Conservation (phyloP, 2,113 vertebrate genomes). For the Chiloscyllium plagiosum region DNA sequence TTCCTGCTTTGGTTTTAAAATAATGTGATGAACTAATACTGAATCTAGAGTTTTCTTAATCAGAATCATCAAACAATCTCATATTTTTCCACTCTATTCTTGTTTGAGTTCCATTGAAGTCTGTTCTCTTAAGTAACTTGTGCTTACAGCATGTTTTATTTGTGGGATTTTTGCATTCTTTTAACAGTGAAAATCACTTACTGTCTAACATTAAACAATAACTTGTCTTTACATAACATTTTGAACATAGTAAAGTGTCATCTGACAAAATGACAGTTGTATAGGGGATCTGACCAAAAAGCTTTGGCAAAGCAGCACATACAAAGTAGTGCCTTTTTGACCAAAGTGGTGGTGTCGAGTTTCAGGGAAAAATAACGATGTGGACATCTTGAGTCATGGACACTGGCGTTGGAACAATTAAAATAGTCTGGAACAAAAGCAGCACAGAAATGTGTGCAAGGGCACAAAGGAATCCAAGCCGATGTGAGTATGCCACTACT, state of each 20-base stretch:
- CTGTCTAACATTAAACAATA: too few species aligned
- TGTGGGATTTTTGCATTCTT: not conserved
- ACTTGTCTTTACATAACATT: too few species aligned
- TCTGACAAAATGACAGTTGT: not conserved
- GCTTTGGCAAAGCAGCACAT: not conserved
- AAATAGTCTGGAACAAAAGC: not conserved
- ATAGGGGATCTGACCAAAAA: not conserved
- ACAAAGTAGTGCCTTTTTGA: not conserved
- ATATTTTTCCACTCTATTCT: not conserved
- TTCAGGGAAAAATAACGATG: not conserved
- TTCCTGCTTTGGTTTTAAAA: not conserved
- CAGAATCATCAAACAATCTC: not conserved
- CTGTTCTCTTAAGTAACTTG: not conserved
- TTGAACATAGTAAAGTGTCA: not conserved
- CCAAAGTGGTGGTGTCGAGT: not conserved
- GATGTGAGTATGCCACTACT: too few species aligned
- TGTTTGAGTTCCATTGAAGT: not conserved
- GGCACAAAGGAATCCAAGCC: not conserved
- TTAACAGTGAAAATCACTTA: not conserved
- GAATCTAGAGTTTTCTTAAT: not conserved
- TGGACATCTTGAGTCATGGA: not conserved
- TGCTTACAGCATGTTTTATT: not conserved
- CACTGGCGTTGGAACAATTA: not conserved
- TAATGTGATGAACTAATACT: not conserved
- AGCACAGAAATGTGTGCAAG: not conserved